Conservation (phyloP, 1,140 invertebrate species). For the Drosophila melanogaster region Release_6_plus_ISO1_MT NT_033777.3:9251501-9252000, state of each 20-base stretch:
- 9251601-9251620: neutral
- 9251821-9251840: conserved; percentile 38
- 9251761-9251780: conserved; percentile 20
- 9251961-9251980: conserved; percentile 89
- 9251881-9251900: conserved; percentile 87
- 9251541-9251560: conserved; percentile 26
- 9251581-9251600: neutral
- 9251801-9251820: conserved; percentile 18
- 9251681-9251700: neutral
- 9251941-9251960: conserved; percentile 89
- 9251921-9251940: conserved; percentile 88
- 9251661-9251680: no score
- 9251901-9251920: conserved; percentile 87
- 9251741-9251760: conserved; percentile 36
- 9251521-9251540: conserved; percentile 26
- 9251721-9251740: conserved; percentile 4
- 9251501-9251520: conserved; percentile 5
- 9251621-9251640: neutral
- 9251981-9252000: conserved; percentile 88
- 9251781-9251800: conserved; percentile 3
- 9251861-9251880: conserved; percentile 84
- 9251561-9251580: conserved; percentile 10
- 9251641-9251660: neutral
- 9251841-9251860: conserved; percentile 13
- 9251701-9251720: conserved; percentile 3